Evolutionary conservation across 2,797 vertebrate species (phyloP), one percentile per base, ranked within the genome.

Genomic region (Triplophysa bombifrons): DNA sequence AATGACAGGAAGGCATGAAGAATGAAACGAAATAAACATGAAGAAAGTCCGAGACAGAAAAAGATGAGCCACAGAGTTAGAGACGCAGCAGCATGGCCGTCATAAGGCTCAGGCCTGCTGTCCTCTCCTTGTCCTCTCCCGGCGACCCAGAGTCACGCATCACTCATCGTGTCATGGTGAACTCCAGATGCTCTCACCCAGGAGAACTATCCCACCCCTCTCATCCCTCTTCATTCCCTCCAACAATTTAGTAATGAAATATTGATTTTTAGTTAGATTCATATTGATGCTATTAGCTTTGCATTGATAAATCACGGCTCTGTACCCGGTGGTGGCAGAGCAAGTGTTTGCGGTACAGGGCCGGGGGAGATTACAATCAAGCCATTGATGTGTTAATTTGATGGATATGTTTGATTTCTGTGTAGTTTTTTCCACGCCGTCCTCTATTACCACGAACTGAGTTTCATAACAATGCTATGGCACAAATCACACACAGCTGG

Each of bases 231-330:
- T 99, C 97, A 98, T 98, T 97, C 95, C 96, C 94, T 93, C 96
- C 96, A 98, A 99, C 97, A 99, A 99, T 99, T 99, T 98, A 96
- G 97, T 99, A 99, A 99, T 99, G 97, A 99, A 99, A 98, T 98
- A 99, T 99, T 97, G 97, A 99, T 99, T 98, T 99, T 98, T 97
- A 98, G 97, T 99, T 99, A 97, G 97, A 99, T 99, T 98, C 97
- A 98, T 98, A 99, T 98, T 98, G 98, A 98, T 98, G 98, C 96
- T 97, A 99, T 99, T 98, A 99, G 96, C 97, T 99, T 98, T 97
- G 96, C 96, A 96, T 98, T 98, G 97, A 99, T 98, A 96, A 98
- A 98, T 99, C 96, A 98, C 93, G 67, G 63, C 76, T 44, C 81
- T 82, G 77, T 93, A 93, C 92, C 94, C 77, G 77, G 71, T 74